Conservation (phyloP, 2,888 invertebrate species). For the Caenorhabditis sp. region DNA sequence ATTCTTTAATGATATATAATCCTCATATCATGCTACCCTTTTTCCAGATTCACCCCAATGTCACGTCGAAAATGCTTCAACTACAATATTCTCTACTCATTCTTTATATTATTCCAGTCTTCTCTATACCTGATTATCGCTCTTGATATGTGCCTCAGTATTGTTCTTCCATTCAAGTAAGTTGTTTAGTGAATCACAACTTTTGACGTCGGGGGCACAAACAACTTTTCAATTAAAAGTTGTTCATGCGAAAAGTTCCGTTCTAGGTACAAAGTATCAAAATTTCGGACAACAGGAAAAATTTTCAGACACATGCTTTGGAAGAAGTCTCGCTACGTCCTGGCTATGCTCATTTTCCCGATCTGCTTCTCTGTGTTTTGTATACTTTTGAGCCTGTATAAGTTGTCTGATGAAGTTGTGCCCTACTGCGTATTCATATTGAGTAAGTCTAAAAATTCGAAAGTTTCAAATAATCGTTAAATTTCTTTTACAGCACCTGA, state of each 20-base stretch:
- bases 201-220: background rate
- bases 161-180: constrained; percentile 32
- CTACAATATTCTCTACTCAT: constrained; percentile 28
- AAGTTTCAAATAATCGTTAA: constrained; percentile 5
- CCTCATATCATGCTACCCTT: too few species aligned
- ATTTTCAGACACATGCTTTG: constrained; percentile 37
- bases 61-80: constrained; percentile 28
- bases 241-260: too few species aligned
- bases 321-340: constrained; percentile 33
- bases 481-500: constrained; percentile 31
- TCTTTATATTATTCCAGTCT: constrained; percentile 31
- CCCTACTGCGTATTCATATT: constrained; percentile 33
- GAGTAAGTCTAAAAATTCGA: constrained; percentile 10
- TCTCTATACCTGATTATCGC: constrained; percentile 24
- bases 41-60: constrained; percentile 28
- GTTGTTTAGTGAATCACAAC: constrained; percentile 2
- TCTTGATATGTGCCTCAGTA: constrained; percentile 32
- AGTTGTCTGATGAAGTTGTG: constrained; percentile 28
- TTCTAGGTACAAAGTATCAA: background rate
- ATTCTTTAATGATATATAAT: too few species aligned
- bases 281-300: background rate
- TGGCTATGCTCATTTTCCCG: constrained; percentile 23
- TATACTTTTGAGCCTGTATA: constrained; percentile 17
- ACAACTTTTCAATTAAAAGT: background rate
- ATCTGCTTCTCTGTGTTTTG: constrained; percentile 14